Evolutionary conservation across 2,113 vertebrate genomes (phyloP).

Genomic region (Crotophaga sulcirostris): DNA sequence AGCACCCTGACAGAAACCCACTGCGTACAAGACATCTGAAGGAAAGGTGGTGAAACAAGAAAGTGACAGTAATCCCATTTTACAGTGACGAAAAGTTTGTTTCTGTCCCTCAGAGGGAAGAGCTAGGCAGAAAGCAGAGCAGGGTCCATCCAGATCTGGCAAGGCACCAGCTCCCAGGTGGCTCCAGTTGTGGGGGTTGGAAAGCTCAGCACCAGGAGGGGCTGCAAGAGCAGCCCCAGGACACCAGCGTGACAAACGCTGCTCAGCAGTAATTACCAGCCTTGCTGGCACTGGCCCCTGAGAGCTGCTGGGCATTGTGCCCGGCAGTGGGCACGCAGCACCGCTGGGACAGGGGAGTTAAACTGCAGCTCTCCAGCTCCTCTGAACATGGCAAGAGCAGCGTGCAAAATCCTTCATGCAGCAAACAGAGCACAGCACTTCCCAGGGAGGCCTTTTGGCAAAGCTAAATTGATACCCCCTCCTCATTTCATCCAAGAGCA

Average conservation of each 20-base stretch:
- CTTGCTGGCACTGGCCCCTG: background rate
- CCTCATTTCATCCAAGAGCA: background rate
- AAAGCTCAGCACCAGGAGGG: background rate
- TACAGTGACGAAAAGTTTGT: background rate
- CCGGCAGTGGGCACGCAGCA: background rate
- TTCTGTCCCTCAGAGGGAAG: background rate
- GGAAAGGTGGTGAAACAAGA: background rate
- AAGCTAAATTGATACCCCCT: too few relatives aligned
- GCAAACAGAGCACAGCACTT: accelerated
- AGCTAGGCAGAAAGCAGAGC: accelerated
- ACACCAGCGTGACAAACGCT: background rate
- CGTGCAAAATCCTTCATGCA: accelerated
- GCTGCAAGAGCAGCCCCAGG: too few relatives aligned
- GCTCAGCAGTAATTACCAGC: background rate
- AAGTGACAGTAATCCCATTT: background rate
- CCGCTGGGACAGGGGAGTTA: accelerated
- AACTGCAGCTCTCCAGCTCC: background rate
- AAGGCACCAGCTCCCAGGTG: accelerated
- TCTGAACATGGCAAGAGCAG: background rate
- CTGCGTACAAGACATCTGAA: accelerated
- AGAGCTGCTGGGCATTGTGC: background rate
- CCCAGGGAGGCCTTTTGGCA: background rate
- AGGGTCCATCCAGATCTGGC: accelerated
- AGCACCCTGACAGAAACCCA: background rate
- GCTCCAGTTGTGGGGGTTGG: background rate